Conservation (phyloP, 2,113 vertebrate genomes). For the Sinocyclocheilus anophthalmus region DNA sequence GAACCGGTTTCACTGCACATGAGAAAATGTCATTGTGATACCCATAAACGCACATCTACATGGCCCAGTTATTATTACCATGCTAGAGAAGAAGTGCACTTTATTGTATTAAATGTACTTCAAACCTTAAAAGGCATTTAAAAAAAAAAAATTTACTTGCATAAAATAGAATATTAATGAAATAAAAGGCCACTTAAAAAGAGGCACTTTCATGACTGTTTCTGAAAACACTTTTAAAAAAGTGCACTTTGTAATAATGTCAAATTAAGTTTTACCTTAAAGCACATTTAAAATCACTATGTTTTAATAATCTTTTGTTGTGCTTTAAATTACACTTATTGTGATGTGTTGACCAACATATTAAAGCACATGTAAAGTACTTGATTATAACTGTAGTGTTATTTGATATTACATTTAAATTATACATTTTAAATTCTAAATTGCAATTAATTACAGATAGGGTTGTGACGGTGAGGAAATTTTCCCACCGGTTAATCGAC, state of each 20-base stretch:
- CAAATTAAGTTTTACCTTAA: background rate
- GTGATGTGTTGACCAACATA: too few species aligned
- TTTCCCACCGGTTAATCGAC: too few species aligned
- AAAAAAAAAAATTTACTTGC: background rate
- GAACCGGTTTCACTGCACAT: background rate
- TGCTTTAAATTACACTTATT: too few species aligned
- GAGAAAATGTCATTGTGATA: background rate
- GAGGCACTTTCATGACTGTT: background rate
- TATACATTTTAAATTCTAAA: background rate
- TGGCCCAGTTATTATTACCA: background rate
- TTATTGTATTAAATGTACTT: background rate
- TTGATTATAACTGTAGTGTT: background rate
- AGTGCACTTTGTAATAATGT: background rate
- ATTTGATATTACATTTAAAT: background rate
- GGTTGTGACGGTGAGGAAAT: too few species aligned
- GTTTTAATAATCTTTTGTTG: background rate
- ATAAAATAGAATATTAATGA: too few species aligned
- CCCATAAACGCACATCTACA: background rate
- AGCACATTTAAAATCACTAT: background rate
- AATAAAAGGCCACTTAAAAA: background rate
- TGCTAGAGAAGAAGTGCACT: background rate
- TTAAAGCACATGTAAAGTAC: too few species aligned
- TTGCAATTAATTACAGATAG: background rate
- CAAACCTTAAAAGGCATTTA: background rate
- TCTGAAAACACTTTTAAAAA: background rate